Evolutionary conservation across 2,797 vertebrate species (phyloP).

Genomic region (Octomys mimax): DNA sequence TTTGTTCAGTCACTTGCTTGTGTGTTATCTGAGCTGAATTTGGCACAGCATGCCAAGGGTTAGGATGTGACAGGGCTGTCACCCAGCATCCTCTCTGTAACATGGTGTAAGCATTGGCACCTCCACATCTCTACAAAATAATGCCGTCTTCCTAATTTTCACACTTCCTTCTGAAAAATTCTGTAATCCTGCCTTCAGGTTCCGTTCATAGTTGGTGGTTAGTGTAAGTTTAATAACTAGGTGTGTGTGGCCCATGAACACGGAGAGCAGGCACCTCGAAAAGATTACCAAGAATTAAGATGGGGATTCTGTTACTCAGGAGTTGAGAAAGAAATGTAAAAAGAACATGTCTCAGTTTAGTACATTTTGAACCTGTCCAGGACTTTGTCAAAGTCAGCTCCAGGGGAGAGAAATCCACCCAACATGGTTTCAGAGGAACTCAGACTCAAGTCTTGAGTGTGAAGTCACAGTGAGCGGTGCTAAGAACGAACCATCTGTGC

Average conservation of each 20-base stretch:
- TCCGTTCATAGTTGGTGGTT: conserved; percentile 63
- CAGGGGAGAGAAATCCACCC: background rate
- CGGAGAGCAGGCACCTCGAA: background rate
- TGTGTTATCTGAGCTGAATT: conserved; percentile 36
- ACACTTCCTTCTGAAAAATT: conserved; percentile 69
- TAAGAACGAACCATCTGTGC: background rate
- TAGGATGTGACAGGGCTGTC: conserved; percentile 38
- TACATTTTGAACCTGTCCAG: conserved; percentile 24
- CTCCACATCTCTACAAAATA: conserved; percentile 59
- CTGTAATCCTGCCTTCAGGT: conserved; percentile 69
- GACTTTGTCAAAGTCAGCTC: background rate
- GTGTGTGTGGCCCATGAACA: conserved; percentile 44
- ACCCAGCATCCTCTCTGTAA: background rate
- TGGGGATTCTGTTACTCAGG: background rate
- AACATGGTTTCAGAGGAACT: background rate
- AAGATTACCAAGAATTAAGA: conserved; percentile 48
- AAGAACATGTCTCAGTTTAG: background rate
- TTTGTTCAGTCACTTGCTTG: conserved; percentile 58
- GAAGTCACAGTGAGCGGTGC: background rate
- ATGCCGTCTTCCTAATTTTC: conserved; percentile 77
- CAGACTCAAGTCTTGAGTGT: background rate
- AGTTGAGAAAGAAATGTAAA: conserved; percentile 48
- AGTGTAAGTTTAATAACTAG: conserved; percentile 69
- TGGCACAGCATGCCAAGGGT: conserved; percentile 59
- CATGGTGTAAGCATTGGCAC: conserved; percentile 34